These are phyloP conservation scores for Daubentonia madagascariensis DNA, from an alignment of 2,113 vertebrate genomes.

Conservation along the genomic window DNA sequence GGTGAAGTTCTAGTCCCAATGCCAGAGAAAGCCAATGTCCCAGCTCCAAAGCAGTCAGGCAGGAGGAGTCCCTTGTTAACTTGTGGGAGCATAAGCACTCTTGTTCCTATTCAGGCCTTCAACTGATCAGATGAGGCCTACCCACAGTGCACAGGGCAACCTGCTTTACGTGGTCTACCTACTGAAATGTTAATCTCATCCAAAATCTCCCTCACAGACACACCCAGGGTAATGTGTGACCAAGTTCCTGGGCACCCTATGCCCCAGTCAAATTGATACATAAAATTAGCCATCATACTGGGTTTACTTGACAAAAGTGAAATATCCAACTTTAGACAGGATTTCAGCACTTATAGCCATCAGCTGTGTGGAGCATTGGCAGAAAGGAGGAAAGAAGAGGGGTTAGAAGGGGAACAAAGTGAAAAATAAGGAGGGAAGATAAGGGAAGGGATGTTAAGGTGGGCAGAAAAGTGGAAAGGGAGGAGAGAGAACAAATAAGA, in stretches of 20 bases:
- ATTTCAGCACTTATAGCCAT: neutral
- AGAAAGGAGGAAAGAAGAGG: neutral
- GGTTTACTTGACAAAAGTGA: neutral
- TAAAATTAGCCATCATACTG: neutral
- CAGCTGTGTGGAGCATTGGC: neutral
- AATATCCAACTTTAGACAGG: neutral
- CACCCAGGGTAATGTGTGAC: neutral
- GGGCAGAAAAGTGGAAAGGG: neutral
- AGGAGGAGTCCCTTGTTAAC: neutral
- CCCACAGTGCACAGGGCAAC: neutral
- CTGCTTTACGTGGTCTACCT: neutral
- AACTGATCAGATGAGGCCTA: neutral
- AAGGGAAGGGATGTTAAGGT: too few relatives aligned
- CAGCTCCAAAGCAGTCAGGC: neutral
- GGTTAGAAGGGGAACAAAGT: neutral
- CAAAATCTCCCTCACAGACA: neutral
- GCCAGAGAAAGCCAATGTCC: too few relatives aligned
- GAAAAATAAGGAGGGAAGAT: neutral
- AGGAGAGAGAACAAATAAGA: neutral
- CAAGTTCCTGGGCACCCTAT: neutral
- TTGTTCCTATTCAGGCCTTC: neutral
- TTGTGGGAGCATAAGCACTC: neutral
- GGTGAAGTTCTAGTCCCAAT: too few relatives aligned
- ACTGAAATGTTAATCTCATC: neutral
- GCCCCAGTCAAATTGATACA: neutral